These are phyloP conservation scores for Paramisgurnus dabryanus DNA, from an alignment of 2,113 vertebrate species.

Conservation along the genomic window DNA sequence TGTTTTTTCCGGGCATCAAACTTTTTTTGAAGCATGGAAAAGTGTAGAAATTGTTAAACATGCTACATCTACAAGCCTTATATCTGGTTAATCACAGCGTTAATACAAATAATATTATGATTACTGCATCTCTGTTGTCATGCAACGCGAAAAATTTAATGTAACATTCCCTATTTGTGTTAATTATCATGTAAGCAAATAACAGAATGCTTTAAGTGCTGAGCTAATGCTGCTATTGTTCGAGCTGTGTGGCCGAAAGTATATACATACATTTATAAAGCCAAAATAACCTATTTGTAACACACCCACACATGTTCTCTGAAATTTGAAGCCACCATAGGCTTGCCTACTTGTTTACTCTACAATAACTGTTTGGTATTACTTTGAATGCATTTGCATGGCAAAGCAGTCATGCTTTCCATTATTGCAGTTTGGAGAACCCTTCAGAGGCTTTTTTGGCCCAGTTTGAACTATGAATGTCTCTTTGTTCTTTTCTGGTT, in stretches of 20 bases:
- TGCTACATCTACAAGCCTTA: too few relatives aligned
- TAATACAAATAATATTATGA: too few relatives aligned
- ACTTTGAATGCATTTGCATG: slow-evolving; percentile 76
- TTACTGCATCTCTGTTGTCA: too few relatives aligned
- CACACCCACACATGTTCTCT: slow-evolving; percentile 73
- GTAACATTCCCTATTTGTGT: too few relatives aligned
- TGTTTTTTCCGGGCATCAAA: too few relatives aligned
- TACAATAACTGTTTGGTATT: slow-evolving; percentile 73
- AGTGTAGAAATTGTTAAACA: too few relatives aligned
- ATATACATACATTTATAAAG: slow-evolving; percentile 58
- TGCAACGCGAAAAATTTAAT: too few relatives aligned
- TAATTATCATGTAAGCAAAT: too few relatives aligned
- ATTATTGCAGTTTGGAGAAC: slow-evolving; percentile 66
- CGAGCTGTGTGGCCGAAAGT: slow-evolving; percentile 42
- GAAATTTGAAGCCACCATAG: slow-evolving; percentile 68
- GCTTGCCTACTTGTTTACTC: slow-evolving; percentile 65
- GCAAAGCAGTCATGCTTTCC: slow-evolving; percentile 71
- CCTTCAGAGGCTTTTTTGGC: slow-evolving; percentile 28
- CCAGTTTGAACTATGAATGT: neutral
- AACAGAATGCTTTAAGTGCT: slow-evolving; percentile 61
- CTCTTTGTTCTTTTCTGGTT: slow-evolving; percentile 16
- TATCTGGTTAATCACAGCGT: too few relatives aligned
- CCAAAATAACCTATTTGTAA: slow-evolving; percentile 78
- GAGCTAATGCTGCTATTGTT: slow-evolving; percentile 76
- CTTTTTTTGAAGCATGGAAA: too few relatives aligned